Percentiles rank a stretch among this genome's conserved stretches.
Conservation (phyloP, 2,888 invertebrate species). For the Netelia fuscicornis region DNA sequence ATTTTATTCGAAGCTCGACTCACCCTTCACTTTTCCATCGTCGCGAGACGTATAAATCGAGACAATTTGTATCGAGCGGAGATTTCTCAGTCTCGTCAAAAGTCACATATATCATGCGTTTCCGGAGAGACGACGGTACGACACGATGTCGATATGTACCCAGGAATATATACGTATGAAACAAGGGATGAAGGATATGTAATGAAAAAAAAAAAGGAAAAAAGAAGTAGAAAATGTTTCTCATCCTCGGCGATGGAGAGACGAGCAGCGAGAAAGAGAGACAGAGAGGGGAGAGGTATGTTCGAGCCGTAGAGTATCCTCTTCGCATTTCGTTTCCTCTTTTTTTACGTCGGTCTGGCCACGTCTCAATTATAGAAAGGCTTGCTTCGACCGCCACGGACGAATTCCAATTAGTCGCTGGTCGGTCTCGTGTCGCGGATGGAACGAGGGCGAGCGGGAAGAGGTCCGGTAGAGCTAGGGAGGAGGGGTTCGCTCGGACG, state of each 20-base stretch:
- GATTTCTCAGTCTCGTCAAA: not conserved
- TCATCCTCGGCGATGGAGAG: constrained; percentile 55
- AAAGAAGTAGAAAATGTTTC: constrained; percentile 37
- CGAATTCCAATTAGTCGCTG: constrained; percentile 84
- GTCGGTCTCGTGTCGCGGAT: constrained; percentile 82
- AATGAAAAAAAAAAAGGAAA: constrained; percentile 6
- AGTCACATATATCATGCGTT: constrained; percentile 10
- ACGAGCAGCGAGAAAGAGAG: constrained; percentile 14
- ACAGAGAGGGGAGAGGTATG: constrained; percentile 2
- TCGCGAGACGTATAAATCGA: not conserved
- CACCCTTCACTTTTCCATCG: not conserved
- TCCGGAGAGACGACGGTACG: constrained; percentile 1
- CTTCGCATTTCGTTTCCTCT: constrained; percentile 76
- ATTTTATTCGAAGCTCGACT: not conserved
- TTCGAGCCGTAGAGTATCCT: constrained; percentile 78
- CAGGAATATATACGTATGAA: not conserved
- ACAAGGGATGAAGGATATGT: constrained; percentile 48
- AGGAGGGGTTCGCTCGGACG: constrained; percentile 38
- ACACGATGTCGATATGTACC: constrained; percentile 10
- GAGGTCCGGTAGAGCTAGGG: not conserved
- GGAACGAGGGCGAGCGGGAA: constrained; percentile 58
- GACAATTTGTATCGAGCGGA: not conserved
- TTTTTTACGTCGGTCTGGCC: constrained; percentile 82
- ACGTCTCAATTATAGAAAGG: constrained; percentile 85
- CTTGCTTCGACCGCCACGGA: constrained; percentile 84